Evolutionary conservation across 2,888 invertebrate genomes (phyloP).

Genomic region (Listrodromus nycthemerus): DNA sequence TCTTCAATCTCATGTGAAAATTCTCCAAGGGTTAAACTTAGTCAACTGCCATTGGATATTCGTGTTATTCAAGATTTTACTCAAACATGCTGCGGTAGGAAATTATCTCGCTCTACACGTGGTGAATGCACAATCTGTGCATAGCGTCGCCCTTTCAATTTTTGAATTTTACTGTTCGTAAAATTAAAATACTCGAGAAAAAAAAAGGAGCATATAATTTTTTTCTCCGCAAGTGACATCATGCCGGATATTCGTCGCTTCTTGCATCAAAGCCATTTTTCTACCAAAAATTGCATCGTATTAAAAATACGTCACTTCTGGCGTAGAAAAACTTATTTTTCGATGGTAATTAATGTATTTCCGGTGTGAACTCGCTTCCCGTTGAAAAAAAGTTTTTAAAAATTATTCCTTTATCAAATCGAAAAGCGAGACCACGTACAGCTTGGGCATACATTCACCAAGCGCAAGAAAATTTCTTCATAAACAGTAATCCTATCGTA

Average conservation of each 20-base stretch:
- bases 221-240: too few species aligned
- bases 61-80: background rate
- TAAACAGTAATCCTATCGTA: background rate
- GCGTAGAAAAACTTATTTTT: too few species aligned
- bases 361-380: too few species aligned
- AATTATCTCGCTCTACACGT: background rate
- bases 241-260: too few species aligned
- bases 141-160: background rate
- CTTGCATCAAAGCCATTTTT: too few species aligned
- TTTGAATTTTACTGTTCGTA: background rate
- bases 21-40: background rate
- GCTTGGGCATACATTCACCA: background rate
- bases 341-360: too few species aligned
- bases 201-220: background rate
- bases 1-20: background rate
- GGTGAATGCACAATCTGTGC: background rate
- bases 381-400: background rate
- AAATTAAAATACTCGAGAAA: background rate
- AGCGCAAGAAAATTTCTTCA: background rate
- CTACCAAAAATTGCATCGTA: too few species aligned
- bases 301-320: too few species aligned
- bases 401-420: conserved; percentile 5
- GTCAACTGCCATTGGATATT: background rate
- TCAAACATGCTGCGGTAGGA: background rate
- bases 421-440: conserved; percentile 2